Evolutionary conservation across 2,113 vertebrate genomes (phyloP).

Genomic region (Lepisosteus osseus): DNA sequence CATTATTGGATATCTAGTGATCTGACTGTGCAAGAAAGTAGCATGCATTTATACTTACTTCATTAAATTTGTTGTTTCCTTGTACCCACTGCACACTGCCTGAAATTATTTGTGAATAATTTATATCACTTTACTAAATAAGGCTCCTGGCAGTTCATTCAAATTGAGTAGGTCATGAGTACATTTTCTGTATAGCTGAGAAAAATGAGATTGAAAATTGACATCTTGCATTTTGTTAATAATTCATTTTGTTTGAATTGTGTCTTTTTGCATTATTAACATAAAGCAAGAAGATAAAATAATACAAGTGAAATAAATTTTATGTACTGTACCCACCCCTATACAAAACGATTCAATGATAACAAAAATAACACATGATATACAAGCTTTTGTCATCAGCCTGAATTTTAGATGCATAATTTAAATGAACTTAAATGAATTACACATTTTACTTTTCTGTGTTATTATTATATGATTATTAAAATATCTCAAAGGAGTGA

Average conservation of each 20-base stretch:
- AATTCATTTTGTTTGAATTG: background rate
- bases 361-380: too few relatives aligned
- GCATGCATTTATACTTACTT: slow-evolving; percentile 17
- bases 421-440: too few relatives aligned
- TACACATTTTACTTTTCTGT: too few relatives aligned
- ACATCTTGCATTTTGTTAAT: background rate
- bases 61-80: slow-evolving; percentile 44
- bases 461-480: too few relatives aligned
- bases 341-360: too few relatives aligned
- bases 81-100: slow-evolving; percentile 53
- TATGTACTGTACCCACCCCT: too few relatives aligned
- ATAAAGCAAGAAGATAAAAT: background rate
- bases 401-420: too few relatives aligned
- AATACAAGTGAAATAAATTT: too few relatives aligned
- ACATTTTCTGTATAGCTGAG: slow-evolving; percentile 28
- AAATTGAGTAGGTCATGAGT: slow-evolving; percentile 35
- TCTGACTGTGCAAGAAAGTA: background rate
- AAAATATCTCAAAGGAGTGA: too few relatives aligned
- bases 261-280: background rate
- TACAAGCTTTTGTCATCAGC: too few relatives aligned
- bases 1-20: background rate
- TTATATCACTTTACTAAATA: slow-evolving; percentile 55
- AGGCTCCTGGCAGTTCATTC: slow-evolving; percentile 50
- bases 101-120: slow-evolving; percentile 59
- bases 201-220: background rate